Evolutionary conservation across 2,797 vertebrate genomes (phyloP).

Genomic region (Coccyzus lansbergi): DNA sequence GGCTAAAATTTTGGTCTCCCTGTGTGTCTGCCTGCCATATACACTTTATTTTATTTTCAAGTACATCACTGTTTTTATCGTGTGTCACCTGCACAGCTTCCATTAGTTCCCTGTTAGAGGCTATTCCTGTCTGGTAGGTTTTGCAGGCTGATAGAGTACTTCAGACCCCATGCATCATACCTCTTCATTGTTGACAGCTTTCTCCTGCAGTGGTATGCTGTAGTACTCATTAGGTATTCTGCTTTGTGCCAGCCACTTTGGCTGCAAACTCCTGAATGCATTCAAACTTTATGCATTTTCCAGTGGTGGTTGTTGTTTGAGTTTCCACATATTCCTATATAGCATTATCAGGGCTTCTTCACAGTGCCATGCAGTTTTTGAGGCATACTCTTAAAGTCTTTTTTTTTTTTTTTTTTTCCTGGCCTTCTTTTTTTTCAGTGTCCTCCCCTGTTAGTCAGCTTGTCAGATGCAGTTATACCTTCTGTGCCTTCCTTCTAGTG

Average conservation of each 20-base stretch:
- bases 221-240: not conserved
- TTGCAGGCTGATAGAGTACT: not conserved
- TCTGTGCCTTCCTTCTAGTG: not conserved
- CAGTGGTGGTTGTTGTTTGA: not conserved
- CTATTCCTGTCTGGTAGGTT: not conserved
- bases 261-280: not conserved
- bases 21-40: not conserved
- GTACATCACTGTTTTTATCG: not conserved
- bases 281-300: not conserved
- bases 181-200: not conserved
- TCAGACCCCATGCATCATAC: not conserved
- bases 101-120: not conserved
- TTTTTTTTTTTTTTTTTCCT: not conserved
- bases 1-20: too few species aligned
- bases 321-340: not conserved
- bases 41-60: not conserved
- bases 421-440: not conserved
- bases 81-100: not conserved
- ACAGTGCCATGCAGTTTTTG: not conserved
- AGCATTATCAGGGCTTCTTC: not conserved
- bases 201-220: not conserved
- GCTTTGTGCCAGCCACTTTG: not conserved
- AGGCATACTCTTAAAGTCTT: accelerated
- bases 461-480: not conserved
- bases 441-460: not conserved